These are phyloP conservation scores for Sebastes nivosus DNA, from an alignment of 2,797 vertebrate species.

Conservation along the genomic window DNA sequence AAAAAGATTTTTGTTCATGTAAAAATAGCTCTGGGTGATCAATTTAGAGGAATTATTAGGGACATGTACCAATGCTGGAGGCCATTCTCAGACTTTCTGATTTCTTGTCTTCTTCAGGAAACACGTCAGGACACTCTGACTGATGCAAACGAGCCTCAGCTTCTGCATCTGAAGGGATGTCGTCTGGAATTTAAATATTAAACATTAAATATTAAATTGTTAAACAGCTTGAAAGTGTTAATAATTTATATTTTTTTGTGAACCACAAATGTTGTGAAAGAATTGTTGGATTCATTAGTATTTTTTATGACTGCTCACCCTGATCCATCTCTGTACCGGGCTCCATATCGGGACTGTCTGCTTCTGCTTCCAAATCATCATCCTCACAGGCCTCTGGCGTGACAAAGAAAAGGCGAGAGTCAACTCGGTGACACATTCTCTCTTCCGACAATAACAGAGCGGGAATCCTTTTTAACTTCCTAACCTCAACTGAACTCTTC, in stretches of 20 bases:
- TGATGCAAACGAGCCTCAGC: conserved; percentile 84
- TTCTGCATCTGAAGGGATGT: conserved; percentile 92
- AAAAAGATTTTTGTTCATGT: not conserved
- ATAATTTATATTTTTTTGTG: not conserved
- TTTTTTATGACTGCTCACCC: conserved; percentile 78
- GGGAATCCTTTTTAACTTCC: conserved; percentile 6
- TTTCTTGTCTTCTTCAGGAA: conserved; percentile 75
- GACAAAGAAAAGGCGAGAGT: conserved; percentile 42
- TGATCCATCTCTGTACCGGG: conserved; percentile 92
- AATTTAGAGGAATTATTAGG: not conserved
- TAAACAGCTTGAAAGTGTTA: not conserved
- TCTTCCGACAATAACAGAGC: conserved; percentile 7
- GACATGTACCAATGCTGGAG: conserved; percentile 77
- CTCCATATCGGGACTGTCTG: conserved; percentile 88
- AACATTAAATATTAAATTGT: not conserved
- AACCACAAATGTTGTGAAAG: not conserved
- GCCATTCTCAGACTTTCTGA: conserved; percentile 61
- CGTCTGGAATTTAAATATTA: conserved; percentile 76
- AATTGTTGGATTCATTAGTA: not conserved
- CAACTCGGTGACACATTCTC: not conserved
- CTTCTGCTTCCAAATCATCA: conserved; percentile 87
- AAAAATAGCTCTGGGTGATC: not conserved
- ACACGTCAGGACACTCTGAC: conserved; percentile 8
- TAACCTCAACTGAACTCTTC: conserved; percentile 25
- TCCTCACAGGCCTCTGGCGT: conserved; percentile 87